Base-by-base conservation (phyloP, 2,113 vertebrate species). In the Lethenteron camtschaticum region DNA sequence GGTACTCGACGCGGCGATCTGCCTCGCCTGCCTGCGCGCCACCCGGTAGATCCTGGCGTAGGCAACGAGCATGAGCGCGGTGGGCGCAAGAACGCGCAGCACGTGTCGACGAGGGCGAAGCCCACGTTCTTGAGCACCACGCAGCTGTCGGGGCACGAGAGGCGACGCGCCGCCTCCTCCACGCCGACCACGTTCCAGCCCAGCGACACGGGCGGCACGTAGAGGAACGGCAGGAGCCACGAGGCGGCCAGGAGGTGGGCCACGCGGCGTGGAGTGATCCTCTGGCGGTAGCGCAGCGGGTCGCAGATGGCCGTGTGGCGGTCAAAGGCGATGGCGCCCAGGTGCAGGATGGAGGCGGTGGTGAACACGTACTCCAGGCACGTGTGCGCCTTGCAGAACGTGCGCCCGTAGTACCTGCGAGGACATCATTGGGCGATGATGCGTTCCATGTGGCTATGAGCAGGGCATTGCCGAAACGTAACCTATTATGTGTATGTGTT, bases 351-450 rank as follows among this genome's bases (percentile, higher is more conserved):
- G 75, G 94, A 97, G 70, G 90, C 91, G 0, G 94, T 96, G 78
- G 87, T 94, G 56, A 97, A 79, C 91, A 97, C 95, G 74, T 96
- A 87, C 0, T 97, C 91, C 79, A 96, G 78, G 74, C 88, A 95
- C 75, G 78, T 82, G 71, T 97, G 94, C 77, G 96, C 80, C 72
- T 96, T 87, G 77, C 91, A 97, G 70, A 96, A 80, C 73, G 75
- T 75, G 0, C 78, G 77, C 57, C 85, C 82, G 0, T 92, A 83
- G 3, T 77, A 80, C 90, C 94, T 41, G 41, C 41, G 4, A 41
- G 41, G 41, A 41, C 41, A 41, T 41, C 41, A 6, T 6, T 41
- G 41, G 41, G 41, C 41, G 41, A 41, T 41, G 41, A 5, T 41
- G 41, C 41, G 41, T 41, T 41, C 41, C 41, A 6, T 41, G 41